Conservation (phyloP, 2,888 invertebrate genomes). For the Poecilobothrus nobilitatus region DNA sequence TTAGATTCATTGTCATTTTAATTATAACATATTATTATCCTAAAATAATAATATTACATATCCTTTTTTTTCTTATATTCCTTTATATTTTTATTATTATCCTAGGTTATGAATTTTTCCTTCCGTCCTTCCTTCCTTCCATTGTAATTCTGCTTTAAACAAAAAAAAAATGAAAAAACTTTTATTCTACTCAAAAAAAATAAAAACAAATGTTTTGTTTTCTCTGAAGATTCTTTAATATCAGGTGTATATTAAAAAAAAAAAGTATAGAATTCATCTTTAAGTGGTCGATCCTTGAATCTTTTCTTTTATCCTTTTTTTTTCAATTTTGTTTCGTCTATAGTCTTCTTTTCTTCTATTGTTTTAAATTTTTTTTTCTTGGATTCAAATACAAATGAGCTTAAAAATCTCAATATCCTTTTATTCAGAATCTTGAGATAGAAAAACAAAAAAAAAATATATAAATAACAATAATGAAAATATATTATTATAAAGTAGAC, state of each 20-base stretch:
- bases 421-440: not conserved
- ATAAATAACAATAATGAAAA: too few species aligned
- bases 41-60: too few species aligned
- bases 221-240: not conserved
- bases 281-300: not conserved
- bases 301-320: not conserved
- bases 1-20: too few species aligned
- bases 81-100: not conserved
- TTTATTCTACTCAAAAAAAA: not conserved
- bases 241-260: not conserved
- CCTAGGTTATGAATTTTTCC: not conserved
- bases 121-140: not conserved
- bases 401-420: not conserved
- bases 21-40: too few species aligned
- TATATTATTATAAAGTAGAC: too few species aligned
- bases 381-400: not conserved
- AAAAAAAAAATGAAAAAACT: too few species aligned
- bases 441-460: not conserved
- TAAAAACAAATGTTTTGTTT: not conserved
- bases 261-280: not conserved
- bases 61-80: not conserved
- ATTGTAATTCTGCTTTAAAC: not conserved
- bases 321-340: not conserved
- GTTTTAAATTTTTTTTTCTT: not conserved
- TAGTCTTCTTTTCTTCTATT: not conserved